A percentile compares a stretch with the other conserved stretches of the same genome.
Evolutionary conservation across 2,113 vertebrate genomes (phyloP).

Genomic region (Dicaeum eximium): DNA sequence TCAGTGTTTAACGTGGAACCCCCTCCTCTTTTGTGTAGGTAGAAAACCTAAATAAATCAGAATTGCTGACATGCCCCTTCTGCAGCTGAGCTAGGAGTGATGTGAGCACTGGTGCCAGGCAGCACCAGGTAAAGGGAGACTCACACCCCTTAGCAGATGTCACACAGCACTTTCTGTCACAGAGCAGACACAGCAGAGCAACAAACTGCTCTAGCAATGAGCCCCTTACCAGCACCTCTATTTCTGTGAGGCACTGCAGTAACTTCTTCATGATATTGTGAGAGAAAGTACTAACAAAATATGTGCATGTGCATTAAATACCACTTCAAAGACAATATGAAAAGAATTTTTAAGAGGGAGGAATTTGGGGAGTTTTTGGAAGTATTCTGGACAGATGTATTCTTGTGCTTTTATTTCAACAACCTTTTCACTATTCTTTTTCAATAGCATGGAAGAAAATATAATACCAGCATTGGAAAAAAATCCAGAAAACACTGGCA

Average conservation of each 20-base stretch:
- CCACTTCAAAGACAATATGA: background rate
- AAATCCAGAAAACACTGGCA: background rate
- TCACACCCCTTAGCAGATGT: background rate
- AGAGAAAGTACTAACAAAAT: background rate
- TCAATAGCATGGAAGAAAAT: background rate
- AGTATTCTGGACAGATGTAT: background rate
- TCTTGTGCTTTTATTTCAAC: background rate
- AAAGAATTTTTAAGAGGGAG: background rate
- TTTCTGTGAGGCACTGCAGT: background rate
- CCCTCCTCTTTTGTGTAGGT: background rate
- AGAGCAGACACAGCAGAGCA: background rate
- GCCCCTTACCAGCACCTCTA: background rate
- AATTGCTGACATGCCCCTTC: background rate
- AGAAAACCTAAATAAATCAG: background rate
- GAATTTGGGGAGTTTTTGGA: background rate
- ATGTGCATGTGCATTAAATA: background rate
- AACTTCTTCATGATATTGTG: background rate
- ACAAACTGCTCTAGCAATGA: background rate
- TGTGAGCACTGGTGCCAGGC: background rate
- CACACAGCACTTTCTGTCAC: background rate
- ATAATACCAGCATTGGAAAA: background rate
- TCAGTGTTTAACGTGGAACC: background rate
- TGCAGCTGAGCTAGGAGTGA: background rate
- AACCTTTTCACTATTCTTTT: background rate
- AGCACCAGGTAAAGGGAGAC: background rate